Percentiles rank a stretch among this genome's conserved stretches.
These are phyloP conservation scores for Channa argus DNA, from an alignment of 2,113 vertebrate genomes.

Conservation along the genomic window DNA sequence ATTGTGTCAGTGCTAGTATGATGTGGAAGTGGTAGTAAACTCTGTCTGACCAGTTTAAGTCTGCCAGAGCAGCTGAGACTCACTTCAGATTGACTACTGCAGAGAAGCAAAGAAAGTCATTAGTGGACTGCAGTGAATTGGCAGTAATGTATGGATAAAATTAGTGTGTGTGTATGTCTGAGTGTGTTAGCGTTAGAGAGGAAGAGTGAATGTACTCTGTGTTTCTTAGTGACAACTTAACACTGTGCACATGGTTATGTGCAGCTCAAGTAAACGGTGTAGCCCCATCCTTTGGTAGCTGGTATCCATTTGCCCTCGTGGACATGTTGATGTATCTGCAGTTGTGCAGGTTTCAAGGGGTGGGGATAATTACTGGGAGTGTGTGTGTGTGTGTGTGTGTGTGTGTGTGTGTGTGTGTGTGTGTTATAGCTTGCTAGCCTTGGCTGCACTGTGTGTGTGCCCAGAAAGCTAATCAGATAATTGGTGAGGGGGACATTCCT, in stretches of 20 bases:
- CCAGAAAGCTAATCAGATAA: slow-evolving; percentile 77
- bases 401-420: slow-evolving; percentile 26
- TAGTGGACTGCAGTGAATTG: slow-evolving; percentile 51
- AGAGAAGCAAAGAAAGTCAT: slow-evolving; percentile 48
- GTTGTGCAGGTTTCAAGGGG: too few species aligned
- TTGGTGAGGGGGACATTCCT: slow-evolving; percentile 72
- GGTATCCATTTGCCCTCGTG: slow-evolving; percentile 30
- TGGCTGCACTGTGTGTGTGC: slow-evolving; percentile 57
- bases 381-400: not conserved
- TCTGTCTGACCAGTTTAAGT: slow-evolving; percentile 41
- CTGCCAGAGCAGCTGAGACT: slow-evolving; percentile 26
- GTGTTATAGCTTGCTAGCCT: slow-evolving; percentile 53
- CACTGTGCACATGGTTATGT: not conserved
- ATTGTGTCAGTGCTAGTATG: not conserved
- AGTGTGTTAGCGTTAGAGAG: not conserved
- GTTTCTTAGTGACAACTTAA: too few species aligned
- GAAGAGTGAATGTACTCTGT: too few species aligned
- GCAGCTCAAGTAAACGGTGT: not conserved
- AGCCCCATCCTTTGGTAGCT: not conserved
- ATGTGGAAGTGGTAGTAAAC: slow-evolving; percentile 24
- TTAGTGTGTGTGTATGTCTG: not conserved
- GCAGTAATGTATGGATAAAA: slow-evolving; percentile 35
- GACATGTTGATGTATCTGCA: not conserved
- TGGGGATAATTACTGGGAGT: too few species aligned
- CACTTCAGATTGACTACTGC: slow-evolving; percentile 33